A percentile compares a stretch with the other conserved stretches of the same genome.
These are phyloP conservation scores for Ceriagrion tenellum DNA, from an alignment of 2,888 invertebrate genomes.

Conservation along the genomic window DNA sequence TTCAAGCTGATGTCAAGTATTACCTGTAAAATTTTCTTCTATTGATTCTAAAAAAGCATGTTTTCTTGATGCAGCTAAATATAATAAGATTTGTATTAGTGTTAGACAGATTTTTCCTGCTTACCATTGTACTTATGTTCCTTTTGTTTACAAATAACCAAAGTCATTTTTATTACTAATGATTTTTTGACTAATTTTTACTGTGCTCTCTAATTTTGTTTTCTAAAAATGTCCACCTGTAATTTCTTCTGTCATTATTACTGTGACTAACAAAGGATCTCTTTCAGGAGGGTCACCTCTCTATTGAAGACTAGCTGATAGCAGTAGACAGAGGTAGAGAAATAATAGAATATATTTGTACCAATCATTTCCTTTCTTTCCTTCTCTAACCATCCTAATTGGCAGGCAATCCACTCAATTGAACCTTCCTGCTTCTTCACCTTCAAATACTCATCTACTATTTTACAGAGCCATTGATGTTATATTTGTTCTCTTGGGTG, in stretches of 20 bases:
- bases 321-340: constrained; percentile 68
- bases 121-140: background rate
- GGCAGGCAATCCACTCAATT: constrained; percentile 62
- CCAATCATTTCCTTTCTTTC: constrained; percentile 65
- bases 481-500: constrained; percentile 65
- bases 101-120: constrained; percentile 59
- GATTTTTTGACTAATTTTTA: constrained; percentile 53
- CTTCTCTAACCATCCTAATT: constrained; percentile 48
- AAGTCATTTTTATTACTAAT: background rate
- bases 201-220: constrained; percentile 56
- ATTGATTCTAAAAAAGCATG: constrained; percentile 22
- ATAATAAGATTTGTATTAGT: constrained; percentile 41
- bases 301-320: constrained; percentile 68
- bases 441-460: constrained; percentile 60
- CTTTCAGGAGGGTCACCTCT: constrained; percentile 68
- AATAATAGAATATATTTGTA: constrained; percentile 63
- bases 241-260: constrained; percentile 48
- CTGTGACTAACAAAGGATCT: constrained; percentile 62
- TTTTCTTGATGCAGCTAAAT: constrained; percentile 30
- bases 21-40: background rate
- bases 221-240: constrained; percentile 43
- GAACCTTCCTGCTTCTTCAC: constrained; percentile 62
- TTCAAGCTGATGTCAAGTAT: background rate
- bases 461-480: constrained; percentile 56
- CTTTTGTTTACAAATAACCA: constrained; percentile 46